These are phyloP conservation scores for Rhyacophila evoluta DNA, from an alignment of 2,888 invertebrate genomes.

Conservation along the genomic window DNA sequence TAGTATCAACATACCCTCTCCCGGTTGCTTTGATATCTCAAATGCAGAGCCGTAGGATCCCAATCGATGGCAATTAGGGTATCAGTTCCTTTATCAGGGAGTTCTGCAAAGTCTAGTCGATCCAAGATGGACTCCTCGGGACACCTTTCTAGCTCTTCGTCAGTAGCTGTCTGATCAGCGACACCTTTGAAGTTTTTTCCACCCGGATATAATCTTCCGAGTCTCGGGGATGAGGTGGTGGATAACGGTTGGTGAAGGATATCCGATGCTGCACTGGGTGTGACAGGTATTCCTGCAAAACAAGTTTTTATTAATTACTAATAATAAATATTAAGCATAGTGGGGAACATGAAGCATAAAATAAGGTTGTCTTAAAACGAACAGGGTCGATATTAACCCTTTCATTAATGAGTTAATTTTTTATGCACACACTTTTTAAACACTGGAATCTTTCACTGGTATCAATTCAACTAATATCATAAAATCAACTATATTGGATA, in stretches of 20 bases:
- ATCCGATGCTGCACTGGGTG: constrained; percentile 55
- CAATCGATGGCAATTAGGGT: constrained; percentile 85
- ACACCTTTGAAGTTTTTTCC: neutral
- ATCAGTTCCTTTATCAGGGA: constrained; percentile 45
- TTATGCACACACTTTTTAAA: no score
- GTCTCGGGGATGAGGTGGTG: constrained; percentile 35
- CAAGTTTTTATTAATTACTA: no score
- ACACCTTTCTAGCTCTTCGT: constrained; percentile 32
- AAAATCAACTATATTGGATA: no score
- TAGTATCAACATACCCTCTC: constrained; percentile 74
- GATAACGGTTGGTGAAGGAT: neutral
- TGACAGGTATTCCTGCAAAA: constrained; percentile 5
- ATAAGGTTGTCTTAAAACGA: no score
- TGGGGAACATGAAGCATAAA: no score
- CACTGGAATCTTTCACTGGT: no score
- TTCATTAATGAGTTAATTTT: no score
- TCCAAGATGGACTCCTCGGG: constrained; percentile 36
- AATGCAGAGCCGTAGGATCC: constrained; percentile 94
- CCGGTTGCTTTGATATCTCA: constrained; percentile 84
- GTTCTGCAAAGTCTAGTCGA: constrained; percentile 42
- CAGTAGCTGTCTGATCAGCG: constrained; percentile 28
- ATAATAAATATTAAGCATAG: no score
- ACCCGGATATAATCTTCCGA: neutral
- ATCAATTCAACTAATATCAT: no score
- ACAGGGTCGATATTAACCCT: no score